phyloP scores from a whole-genome alignment of 2,113 vertebrate genomes.

The Gnathonemus longibarbis region DNA sequence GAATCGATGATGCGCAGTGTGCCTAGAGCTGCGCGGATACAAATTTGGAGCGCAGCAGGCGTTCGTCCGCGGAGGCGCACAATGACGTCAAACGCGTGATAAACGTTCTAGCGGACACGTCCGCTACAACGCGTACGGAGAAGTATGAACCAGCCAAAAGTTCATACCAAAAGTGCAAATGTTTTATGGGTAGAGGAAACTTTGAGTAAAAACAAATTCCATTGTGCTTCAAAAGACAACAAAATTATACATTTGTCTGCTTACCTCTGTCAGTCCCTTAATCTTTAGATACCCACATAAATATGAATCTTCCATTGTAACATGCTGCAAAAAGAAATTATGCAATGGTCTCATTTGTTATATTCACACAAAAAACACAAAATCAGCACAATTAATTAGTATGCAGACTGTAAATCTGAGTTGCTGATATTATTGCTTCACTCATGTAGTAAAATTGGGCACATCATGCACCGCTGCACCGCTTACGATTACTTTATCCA shows the following conservation, averaged over 20 bases:
- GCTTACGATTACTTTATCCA: not conserved
- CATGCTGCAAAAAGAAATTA: conserved; percentile 69
- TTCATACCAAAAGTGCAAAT: not conserved
- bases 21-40: too few species aligned
- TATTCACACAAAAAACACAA: not conserved
- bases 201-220: not conserved
- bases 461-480: not conserved
- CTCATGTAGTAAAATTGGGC: not conserved
- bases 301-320: conserved; percentile 91
- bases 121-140: too few species aligned
- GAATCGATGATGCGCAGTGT: too few species aligned
- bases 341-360: not conserved
- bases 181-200: not conserved
- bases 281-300: conserved; percentile 98
- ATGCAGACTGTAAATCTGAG: not conserved
- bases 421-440: not conserved
- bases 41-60: too few species aligned
- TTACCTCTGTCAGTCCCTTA: conserved; percentile 97
- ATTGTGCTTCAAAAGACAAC: not conserved
- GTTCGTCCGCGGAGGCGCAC: too few species aligned
- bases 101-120: too few species aligned
- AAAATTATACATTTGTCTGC: conserved; percentile 20
- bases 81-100: too few species aligned
- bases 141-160: too few species aligned
- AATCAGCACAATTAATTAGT: not conserved